These are phyloP conservation scores for Adrianichthys oophorus DNA, from an alignment of 2,797 vertebrate species.

Conservation along the genomic window DNA sequence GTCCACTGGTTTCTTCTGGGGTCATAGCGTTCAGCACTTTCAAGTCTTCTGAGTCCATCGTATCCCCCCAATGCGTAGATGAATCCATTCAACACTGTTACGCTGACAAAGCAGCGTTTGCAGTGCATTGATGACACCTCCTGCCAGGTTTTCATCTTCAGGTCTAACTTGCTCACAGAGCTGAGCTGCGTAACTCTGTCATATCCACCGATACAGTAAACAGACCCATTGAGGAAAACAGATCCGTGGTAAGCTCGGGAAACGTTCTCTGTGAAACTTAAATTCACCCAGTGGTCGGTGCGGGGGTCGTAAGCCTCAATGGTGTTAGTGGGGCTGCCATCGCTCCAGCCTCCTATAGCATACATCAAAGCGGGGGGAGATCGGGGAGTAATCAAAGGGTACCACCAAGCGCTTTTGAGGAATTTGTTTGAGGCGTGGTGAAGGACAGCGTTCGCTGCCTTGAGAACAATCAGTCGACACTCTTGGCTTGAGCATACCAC, in stretches of 20 bases:
- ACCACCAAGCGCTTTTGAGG: slow-evolving; percentile 30
- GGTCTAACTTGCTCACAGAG: slow-evolving; percentile 76
- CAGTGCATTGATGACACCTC: slow-evolving; percentile 83
- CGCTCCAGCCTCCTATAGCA: slow-evolving; percentile 81
- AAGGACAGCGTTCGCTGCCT: slow-evolving; percentile 69
- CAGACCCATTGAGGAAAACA: slow-evolving; percentile 61
- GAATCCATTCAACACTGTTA: slow-evolving; percentile 72
- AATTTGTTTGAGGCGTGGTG: slow-evolving; percentile 17
- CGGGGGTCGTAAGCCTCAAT: slow-evolving; percentile 78
- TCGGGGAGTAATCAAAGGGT: slow-evolving; percentile 71
- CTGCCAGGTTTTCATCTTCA: slow-evolving; percentile 76
- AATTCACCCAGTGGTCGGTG: slow-evolving; percentile 77
- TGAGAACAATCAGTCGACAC: slow-evolving; percentile 68
- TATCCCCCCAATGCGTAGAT: slow-evolving; percentile 87
- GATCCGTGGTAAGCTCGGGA: slow-evolving; percentile 79
- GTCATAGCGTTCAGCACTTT: slow-evolving; percentile 80
- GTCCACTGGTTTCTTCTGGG: slow-evolving; percentile 85
- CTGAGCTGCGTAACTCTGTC: slow-evolving; percentile 76
- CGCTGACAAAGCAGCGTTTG: slow-evolving; percentile 80
- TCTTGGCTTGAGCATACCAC: slow-evolving; percentile 26
- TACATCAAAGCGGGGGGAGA: slow-evolving; percentile 79
- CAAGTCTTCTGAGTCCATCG: slow-evolving; percentile 73
- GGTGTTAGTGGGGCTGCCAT: slow-evolving; percentile 68
- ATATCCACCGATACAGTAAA: slow-evolving; percentile 73
- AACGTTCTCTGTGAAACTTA: slow-evolving; percentile 62